Evolutionary conservation across 2,888 invertebrate species (phyloP).

Genomic region (Galerucella calmariensis): DNA sequence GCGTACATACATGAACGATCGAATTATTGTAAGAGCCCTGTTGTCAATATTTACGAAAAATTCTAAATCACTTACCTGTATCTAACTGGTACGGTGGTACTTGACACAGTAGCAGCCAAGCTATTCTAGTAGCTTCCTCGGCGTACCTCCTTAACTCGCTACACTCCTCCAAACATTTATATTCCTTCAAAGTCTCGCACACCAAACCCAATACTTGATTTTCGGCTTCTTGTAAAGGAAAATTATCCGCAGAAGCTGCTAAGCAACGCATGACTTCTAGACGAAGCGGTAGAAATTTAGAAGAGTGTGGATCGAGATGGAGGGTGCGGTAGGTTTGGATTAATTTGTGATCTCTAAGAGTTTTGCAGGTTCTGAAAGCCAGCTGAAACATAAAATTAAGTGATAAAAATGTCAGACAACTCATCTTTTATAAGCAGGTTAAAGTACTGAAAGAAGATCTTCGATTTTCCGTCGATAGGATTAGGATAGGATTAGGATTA

Average conservation of each 20-base stretch:
- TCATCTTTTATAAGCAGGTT: too few relatives aligned
- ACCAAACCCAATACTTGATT: conserved; percentile 72
- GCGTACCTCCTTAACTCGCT: conserved; percentile 83
- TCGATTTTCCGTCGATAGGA: too few relatives aligned
- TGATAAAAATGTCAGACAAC: too few relatives aligned
- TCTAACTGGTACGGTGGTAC: conserved; percentile 74
- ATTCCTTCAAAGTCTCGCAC: conserved; percentile 91
- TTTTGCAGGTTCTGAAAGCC: conserved; percentile 78
- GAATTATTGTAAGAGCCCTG: too few relatives aligned
- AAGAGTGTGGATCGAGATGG: conserved; percentile 60
- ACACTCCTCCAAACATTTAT: conserved; percentile 87
- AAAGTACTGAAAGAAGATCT: too few relatives aligned
- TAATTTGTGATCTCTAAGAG: conserved; percentile 78
- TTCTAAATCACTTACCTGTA: conserved; percentile 57
- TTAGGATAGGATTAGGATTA: too few relatives aligned
- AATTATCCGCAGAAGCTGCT: conserved; percentile 76
- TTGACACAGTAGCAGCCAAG: conserved; percentile 87
- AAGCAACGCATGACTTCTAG: conserved; percentile 71
- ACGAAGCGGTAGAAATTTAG: conserved; percentile 67
- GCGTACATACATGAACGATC: too few relatives aligned
- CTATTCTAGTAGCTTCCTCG: conserved; percentile 83
- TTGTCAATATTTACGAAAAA: background rate
- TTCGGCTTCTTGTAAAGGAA: conserved; percentile 76
- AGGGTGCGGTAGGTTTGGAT: conserved; percentile 73
- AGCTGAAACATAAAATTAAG: conserved; percentile 66